Conservation (phyloP, 64 coral and sea anemone species). For the Catalaphyllia jardinei region DNA sequence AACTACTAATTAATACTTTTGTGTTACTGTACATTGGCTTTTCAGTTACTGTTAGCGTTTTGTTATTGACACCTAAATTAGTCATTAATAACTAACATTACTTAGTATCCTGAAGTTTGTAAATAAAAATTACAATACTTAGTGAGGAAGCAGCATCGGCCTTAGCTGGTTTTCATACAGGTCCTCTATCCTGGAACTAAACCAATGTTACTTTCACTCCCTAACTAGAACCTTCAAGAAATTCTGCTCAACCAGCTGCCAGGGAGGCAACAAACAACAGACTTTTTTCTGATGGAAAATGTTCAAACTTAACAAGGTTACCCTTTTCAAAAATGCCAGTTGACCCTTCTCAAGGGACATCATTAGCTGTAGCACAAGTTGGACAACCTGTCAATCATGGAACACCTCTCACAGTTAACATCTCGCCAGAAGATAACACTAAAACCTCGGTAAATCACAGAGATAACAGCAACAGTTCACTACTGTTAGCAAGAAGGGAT, state of each 20-base stretch:
- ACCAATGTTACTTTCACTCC: neutral
- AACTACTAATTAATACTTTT: too few relatives aligned
- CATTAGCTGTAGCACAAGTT: neutral
- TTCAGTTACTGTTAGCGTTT: too few relatives aligned
- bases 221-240: slow-evolving; percentile 4
- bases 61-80: too few relatives aligned
- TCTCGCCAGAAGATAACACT: slow-evolving; percentile 17
- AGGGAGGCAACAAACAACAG: neutral
- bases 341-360: neutral
- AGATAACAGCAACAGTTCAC: neutral
- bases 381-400: neutral
- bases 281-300: neutral
- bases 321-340: neutral
- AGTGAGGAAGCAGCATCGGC: too few relatives aligned
- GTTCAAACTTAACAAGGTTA: neutral
- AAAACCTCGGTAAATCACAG: neutral
- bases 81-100: too few relatives aligned
- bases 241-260: neutral
- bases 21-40: too few relatives aligned
- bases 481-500: slow-evolving; percentile 23
- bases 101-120: too few relatives aligned
- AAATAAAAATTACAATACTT: too few relatives aligned
- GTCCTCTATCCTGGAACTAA: neutral
- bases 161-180: too few relatives aligned
- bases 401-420: slow-evolving; percentile 19